Base-by-base conservation (phyloP, 1,140 invertebrate genomes). In the Drosophila funebris region DNA sequence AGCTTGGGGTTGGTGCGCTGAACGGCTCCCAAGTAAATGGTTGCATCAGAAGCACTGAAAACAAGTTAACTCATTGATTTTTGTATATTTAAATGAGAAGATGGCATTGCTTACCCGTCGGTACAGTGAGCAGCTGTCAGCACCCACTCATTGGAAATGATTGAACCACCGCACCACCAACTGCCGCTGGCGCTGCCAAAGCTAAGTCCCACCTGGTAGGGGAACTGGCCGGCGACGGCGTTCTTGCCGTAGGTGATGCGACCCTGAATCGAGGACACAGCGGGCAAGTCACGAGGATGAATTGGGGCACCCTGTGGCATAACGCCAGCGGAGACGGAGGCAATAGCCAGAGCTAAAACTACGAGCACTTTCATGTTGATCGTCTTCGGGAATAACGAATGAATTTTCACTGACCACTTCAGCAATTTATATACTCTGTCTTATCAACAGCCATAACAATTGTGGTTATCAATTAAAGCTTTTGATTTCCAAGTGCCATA, bases 91-190 rank as follows among this genome's bases (percentile, higher is more conserved):
- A 48, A 29, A 3, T 1, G 18, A 3, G 9, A 8, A 7, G 13
- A 3, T 16, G 7, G 6, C 0, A 8, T n/a, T n/a, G n/a, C 74
- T 69, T 53, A 83, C 78, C 79, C 63, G 48, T 13, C 43, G 33
- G 71, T 73, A 73, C 94, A 95, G 75, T 95, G 94, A 18, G 94
- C 94, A 18, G 94, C 94, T 8, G 93, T 93, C 24, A 95, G 64
- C 0, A 94, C 85, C 92, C 92, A 94, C 2, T 90, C 13, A 43
- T 85, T 75, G 67, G 78, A 90, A 31, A 95, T 93, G 46, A 95
- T 71, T 41, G 93, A 93, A 11, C 93, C 95, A n/a, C 95, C 95
- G 82, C 95, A 95, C 79, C 91, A 93, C 79, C 85, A 73, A 74
- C 91, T 71, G 9, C 71, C 67, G 8, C 90, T 90, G 22, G 31